Percentiles rank a stretch among this genome's conserved stretches.
These are phyloP conservation scores for Caenorhabditis macrosperma DNA, from an alignment of 2,888 invertebrate genomes.

Conservation along the genomic window DNA sequence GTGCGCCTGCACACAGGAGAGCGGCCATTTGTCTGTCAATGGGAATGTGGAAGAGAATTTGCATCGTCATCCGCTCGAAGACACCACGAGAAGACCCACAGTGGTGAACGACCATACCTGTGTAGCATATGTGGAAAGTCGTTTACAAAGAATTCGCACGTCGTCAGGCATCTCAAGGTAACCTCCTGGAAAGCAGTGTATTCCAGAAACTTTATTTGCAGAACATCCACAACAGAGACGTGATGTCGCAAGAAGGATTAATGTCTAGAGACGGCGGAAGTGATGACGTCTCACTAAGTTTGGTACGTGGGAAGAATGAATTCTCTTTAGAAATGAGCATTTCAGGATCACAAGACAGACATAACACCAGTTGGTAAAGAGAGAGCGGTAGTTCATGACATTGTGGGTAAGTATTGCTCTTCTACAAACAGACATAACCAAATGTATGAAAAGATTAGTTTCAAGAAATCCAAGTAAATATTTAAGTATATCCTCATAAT, in stretches of 20 bases:
- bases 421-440: too few relatives aligned
- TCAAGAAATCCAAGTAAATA: too few relatives aligned
- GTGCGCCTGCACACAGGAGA: conserved; percentile 66
- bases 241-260: not conserved
- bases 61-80: conserved; percentile 68
- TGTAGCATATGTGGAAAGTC: conserved; percentile 61
- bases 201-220: too few relatives aligned
- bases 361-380: conserved; percentile 36
- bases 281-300: not conserved
- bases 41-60: conserved; percentile 74
- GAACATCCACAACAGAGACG: conserved; percentile 27
- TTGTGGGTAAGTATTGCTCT: conserved; percentile 37
- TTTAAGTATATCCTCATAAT: too few relatives aligned
- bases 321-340: too few relatives aligned
- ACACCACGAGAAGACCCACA: conserved; percentile 71
- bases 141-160: conserved; percentile 66
- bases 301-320: too few relatives aligned
- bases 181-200: too few relatives aligned
- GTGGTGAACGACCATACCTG: conserved; percentile 60
- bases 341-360: not conserved
- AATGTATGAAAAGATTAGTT: too few relatives aligned
- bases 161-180: conserved; percentile 62
- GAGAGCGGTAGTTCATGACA: conserved; percentile 17
- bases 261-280: not conserved
- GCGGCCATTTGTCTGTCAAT: conserved; percentile 68